These are phyloP conservation scores for Tenthredo amoena DNA, from an alignment of 2,888 invertebrate genomes.

Conservation along the genomic window DNA sequence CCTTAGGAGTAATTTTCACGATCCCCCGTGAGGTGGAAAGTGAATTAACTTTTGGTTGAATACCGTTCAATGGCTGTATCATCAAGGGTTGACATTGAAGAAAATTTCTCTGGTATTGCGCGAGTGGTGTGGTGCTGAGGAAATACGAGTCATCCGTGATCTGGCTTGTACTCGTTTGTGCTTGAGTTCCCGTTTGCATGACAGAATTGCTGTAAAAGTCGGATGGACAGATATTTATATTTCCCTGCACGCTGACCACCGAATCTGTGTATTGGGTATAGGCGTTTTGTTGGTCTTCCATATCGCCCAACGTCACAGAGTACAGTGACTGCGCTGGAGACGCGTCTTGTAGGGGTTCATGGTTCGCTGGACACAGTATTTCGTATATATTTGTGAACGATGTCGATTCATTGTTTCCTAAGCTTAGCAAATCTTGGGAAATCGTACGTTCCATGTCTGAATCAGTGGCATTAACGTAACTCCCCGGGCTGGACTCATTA, in stretches of 20 bases:
- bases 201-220: not conserved
- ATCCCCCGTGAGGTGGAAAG: not conserved
- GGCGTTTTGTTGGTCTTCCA: not conserved
- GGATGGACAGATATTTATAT: not conserved
- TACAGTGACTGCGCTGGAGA: not conserved
- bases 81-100: not conserved
- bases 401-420: too few species aligned
- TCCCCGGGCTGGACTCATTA: constrained; percentile 68
- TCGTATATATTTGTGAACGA: too few species aligned
- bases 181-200: not conserved
- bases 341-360: not conserved
- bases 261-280: not conserved
- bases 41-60: not conserved
- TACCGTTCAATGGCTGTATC: not conserved
- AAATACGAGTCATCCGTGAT: not conserved
- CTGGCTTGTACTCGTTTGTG: not conserved
- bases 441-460: not conserved
- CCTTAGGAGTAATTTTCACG: not conserved
- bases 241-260: not conserved
- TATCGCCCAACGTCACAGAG: not conserved
- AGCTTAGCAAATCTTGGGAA: not conserved
- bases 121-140: not conserved
- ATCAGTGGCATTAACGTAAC: constrained; percentile 63
- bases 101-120: not conserved
- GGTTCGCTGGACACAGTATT: too few species aligned